phyloP scores from a whole-genome alignment of 2,888 invertebrate species.

The Lathronympha strigana region DNA sequence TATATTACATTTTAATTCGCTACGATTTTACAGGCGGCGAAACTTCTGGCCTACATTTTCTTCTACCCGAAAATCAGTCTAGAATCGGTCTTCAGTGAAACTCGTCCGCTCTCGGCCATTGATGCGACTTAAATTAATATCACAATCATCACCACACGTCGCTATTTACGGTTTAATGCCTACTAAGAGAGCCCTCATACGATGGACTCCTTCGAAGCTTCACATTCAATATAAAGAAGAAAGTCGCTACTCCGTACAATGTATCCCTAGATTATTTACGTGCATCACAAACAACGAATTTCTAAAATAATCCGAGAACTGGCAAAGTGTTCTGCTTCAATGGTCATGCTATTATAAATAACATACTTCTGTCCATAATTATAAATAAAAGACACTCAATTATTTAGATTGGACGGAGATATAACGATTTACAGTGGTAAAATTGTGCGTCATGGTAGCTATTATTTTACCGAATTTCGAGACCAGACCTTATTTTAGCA shows the following conservation, averaged over 20 bases:
- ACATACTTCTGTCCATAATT: constrained; percentile 47
- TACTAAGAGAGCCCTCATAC: constrained; percentile 42
- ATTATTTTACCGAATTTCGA: constrained; percentile 39
- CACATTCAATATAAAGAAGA: constrained; percentile 1
- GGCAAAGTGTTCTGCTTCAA: constrained; percentile 25
- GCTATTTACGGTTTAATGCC: constrained; percentile 43
- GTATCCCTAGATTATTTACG: constrained; percentile 9
- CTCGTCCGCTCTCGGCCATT: constrained; percentile 58
- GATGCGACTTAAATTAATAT: constrained; percentile 78
- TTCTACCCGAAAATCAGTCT: constrained; percentile 83
- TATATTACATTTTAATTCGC: constrained; percentile 51
- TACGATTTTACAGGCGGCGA: constrained; percentile 75
- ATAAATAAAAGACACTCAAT: constrained; percentile 55
- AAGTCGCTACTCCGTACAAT: constrained; percentile 4
- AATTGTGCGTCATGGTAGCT: constrained; percentile 71
- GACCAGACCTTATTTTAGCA: constrained; percentile 38
- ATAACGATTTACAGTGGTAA: constrained; percentile 66
- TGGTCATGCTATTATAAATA: constrained; percentile 21
- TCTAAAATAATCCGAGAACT: constrained; percentile 22
- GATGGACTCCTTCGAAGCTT: constrained; percentile 7
- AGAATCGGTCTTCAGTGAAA: constrained; percentile 73
- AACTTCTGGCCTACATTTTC: constrained; percentile 75
- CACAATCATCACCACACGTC: constrained; percentile 72
- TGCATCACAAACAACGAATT: constrained; percentile 16
- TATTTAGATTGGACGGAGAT: constrained; percentile 76